A percentile compares a stretch with the other conserved stretches of the same genome.
phyloP scores from a whole-genome alignment of 2,888 invertebrate genomes.

The Drosophila mulleri region DNA sequence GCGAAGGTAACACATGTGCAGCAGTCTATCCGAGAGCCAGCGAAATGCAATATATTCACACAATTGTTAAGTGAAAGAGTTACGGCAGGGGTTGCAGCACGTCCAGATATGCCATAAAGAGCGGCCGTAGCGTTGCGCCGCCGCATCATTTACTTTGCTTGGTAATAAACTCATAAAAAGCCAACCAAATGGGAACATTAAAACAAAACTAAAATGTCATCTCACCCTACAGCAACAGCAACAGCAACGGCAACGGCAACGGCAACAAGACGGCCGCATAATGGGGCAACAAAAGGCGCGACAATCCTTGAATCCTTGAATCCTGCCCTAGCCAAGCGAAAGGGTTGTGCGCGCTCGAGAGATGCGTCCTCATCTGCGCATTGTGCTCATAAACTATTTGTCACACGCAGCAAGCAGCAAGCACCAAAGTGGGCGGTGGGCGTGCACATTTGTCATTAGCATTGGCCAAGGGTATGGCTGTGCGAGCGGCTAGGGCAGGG shows the following conservation, averaged over 20 bases:
- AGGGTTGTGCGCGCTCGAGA: constrained; percentile 47
- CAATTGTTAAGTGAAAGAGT: constrained; percentile 16
- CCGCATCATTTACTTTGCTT: constrained; percentile 57
- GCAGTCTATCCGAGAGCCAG: constrained; percentile 7
- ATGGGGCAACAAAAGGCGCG: constrained; percentile 65
- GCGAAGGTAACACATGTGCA: constrained; percentile 51
- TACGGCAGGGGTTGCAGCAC: constrained; percentile 49
- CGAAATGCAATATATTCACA: constrained; percentile 56
- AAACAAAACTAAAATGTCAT: constrained; percentile 78
- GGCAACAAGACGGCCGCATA: constrained; percentile 65
- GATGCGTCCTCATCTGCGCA: constrained; percentile 29
- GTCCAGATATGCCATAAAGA: constrained; percentile 7
- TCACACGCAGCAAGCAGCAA: constrained; percentile 42
- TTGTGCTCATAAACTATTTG: constrained; percentile 49
- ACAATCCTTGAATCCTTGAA: constrained; percentile 35
- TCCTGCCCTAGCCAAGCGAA: constrained; percentile 26
- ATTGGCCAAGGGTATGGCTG: constrained; percentile 35
- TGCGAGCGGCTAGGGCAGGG: not conserved
- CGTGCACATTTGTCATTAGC: constrained; percentile 75
- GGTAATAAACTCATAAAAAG: constrained; percentile 81
- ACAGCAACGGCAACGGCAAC: constrained; percentile 16
- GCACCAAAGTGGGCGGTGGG: constrained; percentile 68
- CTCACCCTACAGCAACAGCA: constrained; percentile 47
- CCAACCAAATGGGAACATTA: constrained; percentile 66
- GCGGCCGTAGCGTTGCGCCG: constrained; percentile 25